These are phyloP conservation scores for Drosophila dunni DNA, from an alignment of 1,140 invertebrate species.

Conservation along the genomic window DNA sequence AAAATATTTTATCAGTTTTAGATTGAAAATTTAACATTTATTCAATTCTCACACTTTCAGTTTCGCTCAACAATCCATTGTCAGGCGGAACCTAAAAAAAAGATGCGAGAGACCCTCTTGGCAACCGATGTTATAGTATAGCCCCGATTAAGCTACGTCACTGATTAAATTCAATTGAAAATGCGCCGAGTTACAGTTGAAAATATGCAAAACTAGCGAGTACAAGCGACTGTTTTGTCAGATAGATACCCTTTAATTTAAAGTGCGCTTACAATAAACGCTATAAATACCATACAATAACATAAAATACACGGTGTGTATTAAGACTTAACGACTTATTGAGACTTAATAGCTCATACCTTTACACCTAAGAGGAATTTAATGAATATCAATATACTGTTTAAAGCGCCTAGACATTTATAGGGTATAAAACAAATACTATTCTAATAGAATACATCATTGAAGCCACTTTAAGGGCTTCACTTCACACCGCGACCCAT, in stretches of 20 bases:
- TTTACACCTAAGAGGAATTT: no score
- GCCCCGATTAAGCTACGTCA: constrained; percentile 60
- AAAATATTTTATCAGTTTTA: constrained; percentile 22
- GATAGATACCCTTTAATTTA: constrained; percentile 4
- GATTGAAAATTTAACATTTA: not conserved
- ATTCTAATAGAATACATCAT: constrained; percentile 61
- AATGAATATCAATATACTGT: not conserved
- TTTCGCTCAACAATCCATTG: constrained; percentile 53
- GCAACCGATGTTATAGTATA: constrained; percentile 18
- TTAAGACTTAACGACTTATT: no score
- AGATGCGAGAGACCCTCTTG: constrained; percentile 10
- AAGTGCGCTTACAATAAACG: no score
- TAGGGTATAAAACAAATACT: constrained; percentile 10
- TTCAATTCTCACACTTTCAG: constrained; percentile 52
- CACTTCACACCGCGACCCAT: constrained; percentile 17
- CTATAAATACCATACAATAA: no score
- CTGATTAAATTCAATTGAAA: constrained; percentile 82
- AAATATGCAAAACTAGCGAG: constrained; percentile 45
- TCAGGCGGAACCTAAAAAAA: constrained; percentile 46
- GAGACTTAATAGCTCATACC: no score
- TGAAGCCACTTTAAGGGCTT: constrained; percentile 70
- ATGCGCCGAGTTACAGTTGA: constrained; percentile 44
- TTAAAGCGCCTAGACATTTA: not conserved
- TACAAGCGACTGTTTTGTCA: not conserved
- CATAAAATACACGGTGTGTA: no score